phyloP scores from a whole-genome alignment of 2,797 vertebrate genomes.

The Leptodactylus fallax region DNA sequence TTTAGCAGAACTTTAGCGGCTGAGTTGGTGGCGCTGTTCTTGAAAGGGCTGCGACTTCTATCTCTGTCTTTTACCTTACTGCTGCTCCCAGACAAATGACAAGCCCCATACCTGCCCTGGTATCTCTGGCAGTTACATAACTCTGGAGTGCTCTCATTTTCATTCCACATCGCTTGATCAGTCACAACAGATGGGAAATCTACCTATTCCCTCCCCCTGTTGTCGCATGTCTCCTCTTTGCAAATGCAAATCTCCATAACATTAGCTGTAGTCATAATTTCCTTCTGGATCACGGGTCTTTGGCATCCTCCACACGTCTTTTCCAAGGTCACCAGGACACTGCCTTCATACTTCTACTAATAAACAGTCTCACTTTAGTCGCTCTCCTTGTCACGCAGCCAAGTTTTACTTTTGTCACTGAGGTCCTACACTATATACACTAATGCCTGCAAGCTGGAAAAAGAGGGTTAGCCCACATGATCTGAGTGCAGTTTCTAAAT shows the following conservation, averaged over 20 bases:
- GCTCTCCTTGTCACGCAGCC: constrained; percentile 8
- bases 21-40: constrained; percentile 71
- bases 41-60: constrained; percentile 70
- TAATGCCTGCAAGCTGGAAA: constrained; percentile 25
- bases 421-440: constrained; percentile 18
- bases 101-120: constrained; percentile 71
- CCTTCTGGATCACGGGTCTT: constrained; percentile 68
- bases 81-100: constrained; percentile 73
- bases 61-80: constrained; percentile 67
- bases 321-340: constrained; percentile 72
- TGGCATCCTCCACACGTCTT: constrained; percentile 69
- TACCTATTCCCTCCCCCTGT: constrained; percentile 27
- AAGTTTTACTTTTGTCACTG: constrained; percentile 23
- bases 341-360: constrained; percentile 61
- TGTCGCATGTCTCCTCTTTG: constrained; percentile 23
- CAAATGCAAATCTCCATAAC: constrained; percentile 62
- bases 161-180: constrained; percentile 73
- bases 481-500: constrained; percentile 64
- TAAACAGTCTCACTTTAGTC: constrained; percentile 63
- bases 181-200: constrained; percentile 61
- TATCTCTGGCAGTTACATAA: constrained; percentile 67
- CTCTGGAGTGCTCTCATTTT: constrained; percentile 72
- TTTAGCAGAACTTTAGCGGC: constrained; percentile 12
- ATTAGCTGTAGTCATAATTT: constrained; percentile 71
- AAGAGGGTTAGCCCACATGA: constrained; percentile 50